phyloP scores from a whole-genome alignment of 2,113 vertebrate species.

The Dinomys branickii region DNA sequence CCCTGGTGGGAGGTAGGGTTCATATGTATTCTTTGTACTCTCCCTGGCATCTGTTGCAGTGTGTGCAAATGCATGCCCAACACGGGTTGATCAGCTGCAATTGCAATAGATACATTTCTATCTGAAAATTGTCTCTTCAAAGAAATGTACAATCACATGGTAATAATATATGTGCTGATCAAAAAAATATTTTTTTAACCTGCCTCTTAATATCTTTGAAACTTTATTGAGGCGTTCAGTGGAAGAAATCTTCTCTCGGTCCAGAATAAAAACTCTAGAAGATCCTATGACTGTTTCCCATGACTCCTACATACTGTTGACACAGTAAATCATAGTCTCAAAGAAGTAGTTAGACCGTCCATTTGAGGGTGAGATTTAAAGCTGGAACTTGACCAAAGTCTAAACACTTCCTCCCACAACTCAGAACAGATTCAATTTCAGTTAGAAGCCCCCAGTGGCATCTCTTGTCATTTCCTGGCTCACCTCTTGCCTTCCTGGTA shows the following conservation, averaged over 20 bases:
- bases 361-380: not conserved
- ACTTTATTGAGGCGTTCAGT: not conserved
- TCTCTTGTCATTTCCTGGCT: not conserved
- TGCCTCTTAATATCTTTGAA: not conserved
- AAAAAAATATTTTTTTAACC: not conserved
- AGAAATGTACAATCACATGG: not conserved
- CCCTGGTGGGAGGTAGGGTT: not conserved
- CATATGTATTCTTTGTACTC: not conserved
- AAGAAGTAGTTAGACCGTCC: not conserved
- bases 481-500: not conserved
- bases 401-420: not conserved
- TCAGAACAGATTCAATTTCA: not conserved
- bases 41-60: not conserved
- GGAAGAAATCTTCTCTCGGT: not conserved
- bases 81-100: not conserved
- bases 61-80: not conserved
- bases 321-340: not conserved
- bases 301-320: not conserved
- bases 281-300: not conserved
- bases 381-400: not conserved
- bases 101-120: not conserved
- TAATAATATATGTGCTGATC: not conserved
- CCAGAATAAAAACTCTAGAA: not conserved
- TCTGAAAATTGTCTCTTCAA: not conserved
- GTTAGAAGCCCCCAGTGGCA: not conserved